Conservation (phyloP, 2,797 vertebrate species). For the Ptychobarbus kaznakovi region DNA sequence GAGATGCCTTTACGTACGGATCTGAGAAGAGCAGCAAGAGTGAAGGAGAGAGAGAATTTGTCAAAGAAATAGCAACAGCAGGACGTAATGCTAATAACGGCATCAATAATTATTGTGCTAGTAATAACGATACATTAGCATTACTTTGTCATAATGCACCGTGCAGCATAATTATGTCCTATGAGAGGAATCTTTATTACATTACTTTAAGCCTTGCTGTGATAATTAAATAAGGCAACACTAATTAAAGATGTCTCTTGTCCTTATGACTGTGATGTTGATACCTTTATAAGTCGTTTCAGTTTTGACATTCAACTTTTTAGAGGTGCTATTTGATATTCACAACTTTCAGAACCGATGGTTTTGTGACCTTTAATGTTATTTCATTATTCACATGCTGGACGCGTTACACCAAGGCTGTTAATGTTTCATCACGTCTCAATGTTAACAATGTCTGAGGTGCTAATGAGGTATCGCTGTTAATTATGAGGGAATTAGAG, state of each 20-base stretch:
- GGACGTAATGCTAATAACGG: conserved; percentile 24
- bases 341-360: conserved; percentile 21
- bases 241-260: conserved; percentile 28
- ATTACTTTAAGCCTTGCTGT: conserved; percentile 49
- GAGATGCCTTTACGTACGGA: conserved; percentile 93
- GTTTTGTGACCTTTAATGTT: conserved; percentile 32
- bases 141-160: conserved; percentile 47
- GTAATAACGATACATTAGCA: conserved; percentile 38
- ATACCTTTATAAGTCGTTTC: conserved; percentile 20
- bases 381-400: conserved; percentile 23
- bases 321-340: conserved; percentile 15
- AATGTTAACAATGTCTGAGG: conserved; percentile 42
- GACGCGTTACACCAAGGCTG: background rate
- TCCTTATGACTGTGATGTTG: conserved; percentile 21
- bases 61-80: background rate
- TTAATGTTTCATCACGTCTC: conserved; percentile 38
- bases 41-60: background rate
- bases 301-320: conserved; percentile 37
- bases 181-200: conserved; percentile 55
- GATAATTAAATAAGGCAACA: conserved; percentile 60
- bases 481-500: conserved; percentile 20
- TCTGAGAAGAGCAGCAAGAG: conserved; percentile 72
- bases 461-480: conserved; percentile 36
- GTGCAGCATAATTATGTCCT: conserved; percentile 18
- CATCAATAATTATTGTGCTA: conserved; percentile 61